Percentiles rank a stretch among this genome's conserved stretches.
Evolutionary conservation across 2,113 vertebrate species (phyloP).

Genomic region (Arizona elegans): DNA sequence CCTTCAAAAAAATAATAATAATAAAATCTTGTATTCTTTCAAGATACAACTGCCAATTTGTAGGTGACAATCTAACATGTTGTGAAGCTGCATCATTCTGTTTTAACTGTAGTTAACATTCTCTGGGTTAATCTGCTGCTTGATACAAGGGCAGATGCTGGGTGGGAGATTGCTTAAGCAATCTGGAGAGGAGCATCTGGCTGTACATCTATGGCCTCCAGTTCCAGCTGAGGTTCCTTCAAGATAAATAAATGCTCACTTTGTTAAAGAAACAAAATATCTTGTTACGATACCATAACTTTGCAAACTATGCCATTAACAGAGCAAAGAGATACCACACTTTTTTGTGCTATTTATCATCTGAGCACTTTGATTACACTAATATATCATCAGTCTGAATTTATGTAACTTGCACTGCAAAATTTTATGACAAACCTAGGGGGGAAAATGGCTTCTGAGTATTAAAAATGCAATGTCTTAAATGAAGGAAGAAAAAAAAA

Average conservation of each 20-base stretch:
- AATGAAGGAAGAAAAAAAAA: neutral
- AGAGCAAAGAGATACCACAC: constrained; percentile 24
- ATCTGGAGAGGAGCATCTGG: constrained; percentile 33
- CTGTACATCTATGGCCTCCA: constrained; percentile 34
- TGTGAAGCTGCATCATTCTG: neutral
- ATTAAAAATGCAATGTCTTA: constrained; percentile 2
- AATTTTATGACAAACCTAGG: neutral
- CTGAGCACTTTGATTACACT: constrained; percentile 29
- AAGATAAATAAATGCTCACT: constrained; percentile 44
- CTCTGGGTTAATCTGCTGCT: neutral
- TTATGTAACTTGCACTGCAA: constrained; percentile 2
- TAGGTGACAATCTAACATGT: neutral
- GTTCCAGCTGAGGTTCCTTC: constrained; percentile 35
- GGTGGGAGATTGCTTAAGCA: constrained; percentile 28
- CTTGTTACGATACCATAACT: constrained; percentile 35
- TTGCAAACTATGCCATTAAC: constrained; percentile 29
- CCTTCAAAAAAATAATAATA: neutral
- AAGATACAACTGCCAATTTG: neutral
- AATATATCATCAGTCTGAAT: constrained; percentile 28
- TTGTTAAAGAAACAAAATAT: constrained; percentile 39
- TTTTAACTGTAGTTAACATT: neutral
- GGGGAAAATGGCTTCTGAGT: neutral
- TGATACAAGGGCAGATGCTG: neutral
- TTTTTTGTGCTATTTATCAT: constrained; percentile 15
- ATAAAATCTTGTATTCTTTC: neutral